These are phyloP conservation scores for Thereva unica DNA, from an alignment of 2,888 invertebrate genomes.

Conservation along the genomic window DNA sequence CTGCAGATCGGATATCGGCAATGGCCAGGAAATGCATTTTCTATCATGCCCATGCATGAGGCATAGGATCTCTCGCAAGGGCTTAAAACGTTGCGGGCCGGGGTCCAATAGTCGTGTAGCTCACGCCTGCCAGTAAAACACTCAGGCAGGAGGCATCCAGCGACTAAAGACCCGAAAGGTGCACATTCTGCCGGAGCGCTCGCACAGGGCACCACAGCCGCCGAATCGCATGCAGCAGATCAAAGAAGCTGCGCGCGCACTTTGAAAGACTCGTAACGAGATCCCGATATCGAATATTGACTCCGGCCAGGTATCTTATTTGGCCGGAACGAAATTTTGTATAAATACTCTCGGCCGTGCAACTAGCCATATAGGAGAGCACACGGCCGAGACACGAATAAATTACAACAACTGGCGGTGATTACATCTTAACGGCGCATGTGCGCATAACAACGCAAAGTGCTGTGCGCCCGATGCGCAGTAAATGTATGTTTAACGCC, in stretches of 20 bases:
- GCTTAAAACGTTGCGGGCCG: slow-evolving; percentile 13
- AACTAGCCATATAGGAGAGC: slow-evolving; percentile 14
- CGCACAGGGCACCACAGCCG: slow-evolving; percentile 12
- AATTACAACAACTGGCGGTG: slow-evolving; percentile 39
- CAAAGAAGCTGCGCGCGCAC: slow-evolving; percentile 30
- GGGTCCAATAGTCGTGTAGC: slow-evolving; percentile 33
- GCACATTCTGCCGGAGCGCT: slow-evolving; percentile 12
- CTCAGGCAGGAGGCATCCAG: slow-evolving; percentile 4
- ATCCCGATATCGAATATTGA: slow-evolving; percentile 33
- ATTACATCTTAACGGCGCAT: slow-evolving; percentile 40
- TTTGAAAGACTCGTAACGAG: slow-evolving; percentile 23
- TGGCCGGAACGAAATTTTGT: slow-evolving; percentile 41
- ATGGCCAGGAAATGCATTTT: slow-evolving; percentile 29
- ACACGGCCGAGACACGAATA: slow-evolving; percentile 35
- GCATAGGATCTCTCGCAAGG: slow-evolving; percentile 21
- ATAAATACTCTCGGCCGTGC: slow-evolving; percentile 34
- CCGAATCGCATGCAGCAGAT: slow-evolving; percentile 17
- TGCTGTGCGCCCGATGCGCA: slow-evolving; percentile 38
- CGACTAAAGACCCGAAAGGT: slow-evolving; percentile 1
- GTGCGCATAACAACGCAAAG: slow-evolving; percentile 36
- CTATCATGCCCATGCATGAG: slow-evolving; percentile 34
- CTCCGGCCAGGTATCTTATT: slow-evolving; percentile 13
- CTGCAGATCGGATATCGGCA: slow-evolving; percentile 18
- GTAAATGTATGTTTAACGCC: slow-evolving; percentile 40
- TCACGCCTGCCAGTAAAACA: slow-evolving; percentile 33